Conservation (phyloP, 2,113 vertebrate species). For the Lagopus muta region DNA sequence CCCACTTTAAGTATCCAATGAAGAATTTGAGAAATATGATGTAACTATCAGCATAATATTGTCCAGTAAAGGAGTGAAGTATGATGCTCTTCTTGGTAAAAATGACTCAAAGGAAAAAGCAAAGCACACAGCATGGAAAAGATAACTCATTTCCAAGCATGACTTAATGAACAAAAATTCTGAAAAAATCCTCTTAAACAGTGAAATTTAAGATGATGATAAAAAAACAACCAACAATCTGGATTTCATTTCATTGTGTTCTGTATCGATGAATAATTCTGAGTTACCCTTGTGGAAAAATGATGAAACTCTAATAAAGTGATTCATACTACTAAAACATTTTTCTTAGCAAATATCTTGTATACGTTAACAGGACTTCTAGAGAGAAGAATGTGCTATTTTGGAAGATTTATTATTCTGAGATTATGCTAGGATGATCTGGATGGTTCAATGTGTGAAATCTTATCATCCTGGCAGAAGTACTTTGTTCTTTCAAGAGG, state of each 20-base stretch:
- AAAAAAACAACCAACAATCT: not conserved
- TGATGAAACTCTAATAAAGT: not conserved
- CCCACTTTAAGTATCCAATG: not conserved
- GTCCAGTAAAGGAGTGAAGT: not conserved
- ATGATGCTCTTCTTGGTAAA: not conserved
- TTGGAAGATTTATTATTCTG: slow-evolving; percentile 1
- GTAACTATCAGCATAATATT: not conserved
- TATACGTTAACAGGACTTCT: not conserved
- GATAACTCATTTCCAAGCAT: not conserved
- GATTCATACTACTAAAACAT: not conserved
- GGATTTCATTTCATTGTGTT: not conserved
- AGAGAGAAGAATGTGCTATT: slow-evolving; percentile 13
- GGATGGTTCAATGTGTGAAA: slow-evolving; percentile 2
- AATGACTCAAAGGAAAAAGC: not conserved
- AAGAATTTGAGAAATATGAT: not conserved
- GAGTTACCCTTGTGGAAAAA: not conserved
- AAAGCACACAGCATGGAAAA: not conserved
- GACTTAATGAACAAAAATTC: not conserved
- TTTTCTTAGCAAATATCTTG: not conserved
- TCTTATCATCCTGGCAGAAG: slow-evolving; percentile 10
- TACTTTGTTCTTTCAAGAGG: slow-evolving; percentile 27
- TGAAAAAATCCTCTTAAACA: not conserved
- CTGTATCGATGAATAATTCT: not conserved
- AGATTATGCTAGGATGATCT: not conserved
- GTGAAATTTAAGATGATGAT: not conserved